These are phyloP conservation scores for Drosophila maculinotata DNA, from an alignment of 2,888 invertebrate genomes.

Conservation along the genomic window DNA sequence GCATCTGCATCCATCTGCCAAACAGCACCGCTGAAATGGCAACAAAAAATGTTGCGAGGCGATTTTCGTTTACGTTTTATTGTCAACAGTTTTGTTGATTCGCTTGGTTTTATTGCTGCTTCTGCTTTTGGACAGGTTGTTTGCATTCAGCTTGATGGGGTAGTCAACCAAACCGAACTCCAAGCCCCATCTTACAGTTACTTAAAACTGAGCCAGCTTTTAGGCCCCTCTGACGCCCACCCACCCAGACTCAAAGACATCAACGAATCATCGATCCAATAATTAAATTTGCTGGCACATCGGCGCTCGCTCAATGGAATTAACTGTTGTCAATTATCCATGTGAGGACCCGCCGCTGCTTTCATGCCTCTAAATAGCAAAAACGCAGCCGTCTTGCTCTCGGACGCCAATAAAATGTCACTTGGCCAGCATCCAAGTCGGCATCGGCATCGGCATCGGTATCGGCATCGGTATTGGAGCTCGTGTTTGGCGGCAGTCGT, in stretches of 20 bases:
- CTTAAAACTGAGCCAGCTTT: too few relatives aligned
- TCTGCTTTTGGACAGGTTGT: constrained; percentile 25
- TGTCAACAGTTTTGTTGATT: constrained; percentile 58
- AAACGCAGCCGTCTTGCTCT: constrained; percentile 43
- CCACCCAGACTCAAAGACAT: constrained; percentile 54
- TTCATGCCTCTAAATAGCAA: constrained; percentile 78
- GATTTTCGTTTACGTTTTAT: constrained; percentile 46
- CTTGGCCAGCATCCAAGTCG: constrained; percentile 52
- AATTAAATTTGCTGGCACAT: constrained; percentile 75
- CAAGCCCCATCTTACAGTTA: too few relatives aligned
- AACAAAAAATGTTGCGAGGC: constrained; percentile 62
- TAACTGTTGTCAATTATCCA: constrained; percentile 79
- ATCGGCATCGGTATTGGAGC: constrained; percentile 49
- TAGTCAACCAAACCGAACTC: background rate
- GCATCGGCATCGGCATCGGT: constrained; percentile 12
- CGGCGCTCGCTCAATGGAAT: constrained; percentile 72
- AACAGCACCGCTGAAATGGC: constrained; percentile 70
- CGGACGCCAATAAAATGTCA: constrained; percentile 76
- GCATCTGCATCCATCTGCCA: constrained; percentile 38
- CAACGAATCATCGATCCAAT: constrained; percentile 47
- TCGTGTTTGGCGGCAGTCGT: constrained; percentile 70
- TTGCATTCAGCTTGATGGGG: constrained; percentile 4
- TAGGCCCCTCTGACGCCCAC: too few relatives aligned
- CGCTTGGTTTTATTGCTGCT: constrained; percentile 24
- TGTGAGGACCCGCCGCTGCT: constrained; percentile 70